Conservation (phyloP, 2,113 vertebrate genomes). For the Gavia stellata region DNA sequence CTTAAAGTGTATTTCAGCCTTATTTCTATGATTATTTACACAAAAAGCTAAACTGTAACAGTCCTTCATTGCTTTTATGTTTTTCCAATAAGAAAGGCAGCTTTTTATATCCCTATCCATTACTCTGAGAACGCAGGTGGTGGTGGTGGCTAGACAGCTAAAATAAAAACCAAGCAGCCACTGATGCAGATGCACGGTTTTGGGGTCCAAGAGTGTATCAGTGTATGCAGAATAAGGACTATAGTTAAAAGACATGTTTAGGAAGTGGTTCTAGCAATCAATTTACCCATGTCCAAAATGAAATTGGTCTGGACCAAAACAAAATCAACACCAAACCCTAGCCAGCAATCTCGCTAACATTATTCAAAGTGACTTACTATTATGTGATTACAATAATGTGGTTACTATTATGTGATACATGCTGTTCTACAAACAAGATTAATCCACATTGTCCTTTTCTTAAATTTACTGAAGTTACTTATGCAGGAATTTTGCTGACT, state of each 20-base stretch:
- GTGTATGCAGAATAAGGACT: background rate
- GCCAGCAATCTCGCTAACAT: background rate
- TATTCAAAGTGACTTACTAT: background rate
- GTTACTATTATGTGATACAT: background rate
- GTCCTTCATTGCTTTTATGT: background rate
- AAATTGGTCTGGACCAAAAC: background rate
- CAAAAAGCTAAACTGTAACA: background rate
- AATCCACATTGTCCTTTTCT: background rate
- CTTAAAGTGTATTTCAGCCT: background rate
- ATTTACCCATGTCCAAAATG: background rate
- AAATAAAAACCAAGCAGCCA: background rate
- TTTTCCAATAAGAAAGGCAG: slow-evolving; percentile 1
- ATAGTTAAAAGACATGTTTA: background rate
- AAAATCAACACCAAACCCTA: background rate
- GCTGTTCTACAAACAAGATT: slow-evolving; percentile 9
- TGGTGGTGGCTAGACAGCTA: background rate
- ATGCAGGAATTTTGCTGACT: slow-evolving; percentile 38
- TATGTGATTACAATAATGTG: background rate
- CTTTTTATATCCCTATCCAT: background rate
- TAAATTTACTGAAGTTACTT: background rate
- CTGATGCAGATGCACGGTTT: background rate
- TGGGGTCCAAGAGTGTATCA: background rate
- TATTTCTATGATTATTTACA: slow-evolving; percentile 10
- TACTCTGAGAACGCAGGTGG: background rate
- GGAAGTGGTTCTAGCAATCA: background rate